Evolutionary conservation across 2,113 vertebrate species (phyloP).

Genomic region (Thalassoma bifasciatum): DNA sequence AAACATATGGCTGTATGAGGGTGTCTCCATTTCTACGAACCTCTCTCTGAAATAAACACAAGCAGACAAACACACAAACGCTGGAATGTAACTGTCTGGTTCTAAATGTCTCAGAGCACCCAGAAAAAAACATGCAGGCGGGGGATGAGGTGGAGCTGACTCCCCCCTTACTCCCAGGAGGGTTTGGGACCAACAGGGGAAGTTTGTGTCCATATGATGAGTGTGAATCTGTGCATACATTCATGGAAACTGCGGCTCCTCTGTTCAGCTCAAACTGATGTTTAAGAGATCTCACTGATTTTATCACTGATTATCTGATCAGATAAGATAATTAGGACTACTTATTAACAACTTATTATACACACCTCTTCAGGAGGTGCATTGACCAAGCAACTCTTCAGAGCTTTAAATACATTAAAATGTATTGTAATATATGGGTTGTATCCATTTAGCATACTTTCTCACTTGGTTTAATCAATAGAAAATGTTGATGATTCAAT

Average conservation of each 20-base stretch:
- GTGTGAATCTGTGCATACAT: neutral
- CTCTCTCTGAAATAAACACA: slow-evolving; percentile 29
- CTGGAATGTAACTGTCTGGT: slow-evolving; percentile 61
- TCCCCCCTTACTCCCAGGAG: slow-evolving; percentile 2
- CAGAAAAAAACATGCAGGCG: slow-evolving; percentile 22
- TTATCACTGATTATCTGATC: neutral
- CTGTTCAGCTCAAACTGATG: neutral
- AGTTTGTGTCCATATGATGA: neutral
- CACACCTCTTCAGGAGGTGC: too few species aligned
- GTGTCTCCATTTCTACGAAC: slow-evolving; percentile 7
- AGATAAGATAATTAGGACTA: too few species aligned
- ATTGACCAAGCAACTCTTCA: too few species aligned
- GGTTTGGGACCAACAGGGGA: neutral
- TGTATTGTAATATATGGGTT: too few species aligned
- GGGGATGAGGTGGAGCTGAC: slow-evolving; percentile 5
- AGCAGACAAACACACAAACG: slow-evolving; percentile 22
- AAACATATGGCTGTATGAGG: slow-evolving; percentile 6
- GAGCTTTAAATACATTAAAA: too few species aligned
- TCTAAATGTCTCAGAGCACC: slow-evolving; percentile 58
- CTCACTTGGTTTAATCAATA: too few species aligned
- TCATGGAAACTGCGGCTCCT: neutral
- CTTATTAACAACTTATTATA: too few species aligned
- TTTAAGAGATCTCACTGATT: neutral
- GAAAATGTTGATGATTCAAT: too few species aligned
- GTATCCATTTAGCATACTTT: too few species aligned